phyloP scores from a whole-genome alignment of 2,888 invertebrate species.

The Agrotis puta region DNA sequence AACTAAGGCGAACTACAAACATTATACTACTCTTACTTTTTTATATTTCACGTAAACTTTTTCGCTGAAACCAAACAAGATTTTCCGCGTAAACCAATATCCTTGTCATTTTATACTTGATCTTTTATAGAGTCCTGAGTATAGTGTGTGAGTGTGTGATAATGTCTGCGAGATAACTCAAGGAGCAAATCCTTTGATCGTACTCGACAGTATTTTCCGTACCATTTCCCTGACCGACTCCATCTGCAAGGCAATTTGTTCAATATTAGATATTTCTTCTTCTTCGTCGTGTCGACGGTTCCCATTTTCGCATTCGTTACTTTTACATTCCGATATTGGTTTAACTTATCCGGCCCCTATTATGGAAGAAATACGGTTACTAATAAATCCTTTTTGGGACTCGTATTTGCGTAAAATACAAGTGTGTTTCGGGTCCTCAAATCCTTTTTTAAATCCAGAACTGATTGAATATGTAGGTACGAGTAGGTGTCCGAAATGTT shows the following conservation, averaged over 20 bases:
- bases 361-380: conserved; percentile 9
- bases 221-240: conserved; percentile 26
- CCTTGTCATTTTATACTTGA: conserved; percentile 59
- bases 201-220: conserved; percentile 51
- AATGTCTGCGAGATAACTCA: conserved; percentile 31
- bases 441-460: neutral
- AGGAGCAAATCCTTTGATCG: conserved; percentile 53
- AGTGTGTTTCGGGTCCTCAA: conserved; percentile 2
- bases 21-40: neutral
- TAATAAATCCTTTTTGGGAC: conserved; percentile 19
- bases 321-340: conserved; percentile 39
- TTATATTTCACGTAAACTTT: conserved; percentile 4
- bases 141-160: too few relatives aligned
- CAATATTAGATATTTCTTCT: conserved; percentile 25
- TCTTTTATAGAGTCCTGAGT: conserved; percentile 38
- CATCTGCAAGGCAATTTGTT: conserved; percentile 25
- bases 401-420: conserved; percentile 14
- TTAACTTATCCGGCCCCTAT: conserved; percentile 31
- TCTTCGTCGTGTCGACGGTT: neutral
- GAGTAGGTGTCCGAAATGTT: neutral
- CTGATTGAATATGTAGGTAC: conserved; percentile 24
- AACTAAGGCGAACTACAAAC: neutral
- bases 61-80: neutral
- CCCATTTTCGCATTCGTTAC: conserved; percentile 2
- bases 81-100: conserved; percentile 66